Base-by-base conservation (phyloP, 1,140 invertebrate species). In the Aplysia californica region DNA sequence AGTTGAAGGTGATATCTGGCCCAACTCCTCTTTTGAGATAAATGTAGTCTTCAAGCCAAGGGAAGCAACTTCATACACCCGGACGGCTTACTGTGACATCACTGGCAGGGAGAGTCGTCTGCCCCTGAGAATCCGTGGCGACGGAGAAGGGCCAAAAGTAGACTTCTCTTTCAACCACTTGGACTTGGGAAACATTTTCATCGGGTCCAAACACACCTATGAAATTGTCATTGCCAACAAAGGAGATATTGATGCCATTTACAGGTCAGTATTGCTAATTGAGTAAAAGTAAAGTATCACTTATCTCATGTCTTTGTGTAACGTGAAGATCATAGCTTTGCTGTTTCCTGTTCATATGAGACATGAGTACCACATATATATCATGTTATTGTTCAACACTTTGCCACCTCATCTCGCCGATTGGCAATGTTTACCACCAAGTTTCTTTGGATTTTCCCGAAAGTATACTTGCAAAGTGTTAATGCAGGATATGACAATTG, bases 1-100 rank as follows among this genome's bases (percentile, higher is more conserved):
- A 41, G 78, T 84, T n/a, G 89, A 90, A 65, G 89, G 88, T 23
- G 89, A 90, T 50, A 87, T 91, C 36, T 90, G 90, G 89, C 90
- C 89, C 59, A 85, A 90, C 74, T 87, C 85, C 1, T 79, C 81
- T 44, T 79, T 84, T 55, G 86, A 89, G 64, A 82, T 89, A 26
- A 88, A 75, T 68, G 79, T 90, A 6, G 84, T 89, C 70, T 90
- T 91, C 80, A 86, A 87, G 71, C 90, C 90, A 72, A 78, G 84
- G 39, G 84, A 89, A 80, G 88, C 88, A 33, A 84, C 85, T 58
- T 81, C 73, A n/a, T 90, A 89, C 80, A 85, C 82, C 20, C 70
- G 82, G 29, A 89, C 85, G 31, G 88, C 87, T 31, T 90, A 86
- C 75, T 90, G 89, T 85, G 87, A 90, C 72, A 84, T 91, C 56